These are phyloP conservation scores for Microcebus jonahi DNA, from an alignment of 2,113 vertebrate genomes.

Conservation along the genomic window DNA sequence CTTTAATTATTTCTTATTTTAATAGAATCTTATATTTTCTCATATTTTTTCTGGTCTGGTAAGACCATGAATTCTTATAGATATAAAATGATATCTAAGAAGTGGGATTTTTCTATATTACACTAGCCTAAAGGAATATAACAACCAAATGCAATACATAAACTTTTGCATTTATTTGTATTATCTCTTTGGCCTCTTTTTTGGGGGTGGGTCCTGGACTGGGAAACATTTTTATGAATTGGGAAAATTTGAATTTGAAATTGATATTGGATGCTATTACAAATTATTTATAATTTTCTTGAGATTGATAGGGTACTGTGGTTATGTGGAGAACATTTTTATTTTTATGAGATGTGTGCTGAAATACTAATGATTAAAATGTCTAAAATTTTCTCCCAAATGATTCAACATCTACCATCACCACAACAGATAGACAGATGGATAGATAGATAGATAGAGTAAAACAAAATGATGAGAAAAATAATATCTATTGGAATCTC, in stretches of 20 bases:
- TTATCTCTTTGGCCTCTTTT: background rate
- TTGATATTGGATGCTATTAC: background rate
- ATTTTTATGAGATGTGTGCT: background rate
- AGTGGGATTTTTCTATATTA: background rate
- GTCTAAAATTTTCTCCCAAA: conserved; percentile 19
- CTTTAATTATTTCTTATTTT: conserved; percentile 22
- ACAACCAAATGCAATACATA: background rate
- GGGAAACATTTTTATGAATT: background rate
- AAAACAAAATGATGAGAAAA: conserved; percentile 1
- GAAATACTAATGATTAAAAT: background rate
- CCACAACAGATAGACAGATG: background rate
- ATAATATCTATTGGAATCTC: background rate
- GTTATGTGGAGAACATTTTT: background rate
- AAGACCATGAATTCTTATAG: background rate
- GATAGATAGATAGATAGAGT: background rate
- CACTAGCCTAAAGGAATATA: background rate
- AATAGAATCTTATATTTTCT: background rate
- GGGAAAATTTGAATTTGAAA: background rate
- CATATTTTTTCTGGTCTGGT: background rate
- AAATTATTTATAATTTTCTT: background rate
- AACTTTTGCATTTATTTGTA: background rate
- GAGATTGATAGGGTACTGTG: background rate
- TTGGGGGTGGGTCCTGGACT: background rate
- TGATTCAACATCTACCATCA: background rate
- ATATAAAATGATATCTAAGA: background rate